Conservation (phyloP, 2,797 vertebrate species). For the Acrocephalus scirpaceus region DNA sequence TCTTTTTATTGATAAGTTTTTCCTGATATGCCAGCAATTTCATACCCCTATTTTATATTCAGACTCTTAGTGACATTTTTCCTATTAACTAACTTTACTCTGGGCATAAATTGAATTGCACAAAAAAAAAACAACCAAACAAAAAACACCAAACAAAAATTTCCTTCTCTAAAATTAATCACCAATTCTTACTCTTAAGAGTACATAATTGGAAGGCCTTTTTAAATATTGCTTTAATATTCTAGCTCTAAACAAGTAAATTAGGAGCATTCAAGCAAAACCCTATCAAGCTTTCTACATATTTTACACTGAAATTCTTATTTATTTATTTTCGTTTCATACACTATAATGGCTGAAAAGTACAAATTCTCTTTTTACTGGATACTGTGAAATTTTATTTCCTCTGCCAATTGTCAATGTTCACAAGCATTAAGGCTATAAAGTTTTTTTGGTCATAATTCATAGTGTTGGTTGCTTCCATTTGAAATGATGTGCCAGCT, state of each 20-base stretch:
- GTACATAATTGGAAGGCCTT: not conserved
- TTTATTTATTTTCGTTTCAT: not conserved
- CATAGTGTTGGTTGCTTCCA: not conserved
- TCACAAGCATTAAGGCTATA: not conserved
- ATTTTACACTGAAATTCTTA: not conserved
- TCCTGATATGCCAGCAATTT: not conserved
- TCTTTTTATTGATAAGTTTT: not conserved
- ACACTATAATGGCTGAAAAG: not conserved
- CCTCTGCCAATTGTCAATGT: not conserved
- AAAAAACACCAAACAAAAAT: not conserved
- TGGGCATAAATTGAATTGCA: not conserved
- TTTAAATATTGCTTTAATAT: not conserved
- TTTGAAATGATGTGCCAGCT: not conserved
- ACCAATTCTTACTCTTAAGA: not conserved
- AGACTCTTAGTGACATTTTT: not conserved
- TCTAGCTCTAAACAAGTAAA: not conserved
- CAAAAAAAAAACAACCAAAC: not conserved
- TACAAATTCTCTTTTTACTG: not conserved
- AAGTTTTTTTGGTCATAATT: not conserved
- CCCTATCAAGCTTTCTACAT: not conserved
- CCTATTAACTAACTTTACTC: conserved; percentile 43
- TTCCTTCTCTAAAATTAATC: not conserved
- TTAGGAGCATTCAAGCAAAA: not conserved
- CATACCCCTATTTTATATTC: not conserved
- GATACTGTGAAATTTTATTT: not conserved